Evolutionary conservation across 2,113 vertebrate species (phyloP), one percentile per base, ranked within the genome.

Genomic region (Platichthys flesus): DNA sequence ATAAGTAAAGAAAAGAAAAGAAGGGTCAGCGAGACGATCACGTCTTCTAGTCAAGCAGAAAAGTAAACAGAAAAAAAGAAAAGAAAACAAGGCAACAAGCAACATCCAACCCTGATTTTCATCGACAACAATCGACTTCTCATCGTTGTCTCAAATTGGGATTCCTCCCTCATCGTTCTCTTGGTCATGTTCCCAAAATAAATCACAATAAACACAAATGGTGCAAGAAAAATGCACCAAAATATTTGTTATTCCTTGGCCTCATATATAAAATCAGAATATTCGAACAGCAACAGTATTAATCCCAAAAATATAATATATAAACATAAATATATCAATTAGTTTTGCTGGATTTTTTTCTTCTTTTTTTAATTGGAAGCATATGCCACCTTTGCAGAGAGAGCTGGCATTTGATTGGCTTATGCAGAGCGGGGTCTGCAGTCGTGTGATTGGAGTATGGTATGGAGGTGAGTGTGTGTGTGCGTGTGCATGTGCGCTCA

Each of bases 291-390:
- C 81, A 90, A 90, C 80, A 85, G 74, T 92, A 94, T 94, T 93
- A 94, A 93, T 90, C 81, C 79, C 85, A 86, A 90, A 94, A 88
- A 93, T 90, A 91, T 90, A 89, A 87, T 67, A 90, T 92, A 94
- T 88, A 91, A 93, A 93, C 91, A 94, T 92, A 95, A 94, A 94
- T 93, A 94, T 90, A 90, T 92, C 81, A 84, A 91, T 94, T 93
- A 93, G 88, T 90, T 93, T 84, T 60, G 79, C 85, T 90, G 73
- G 84, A 91, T 81, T 83, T 83, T 60, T 26, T 73, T 7, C 37
- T 64, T 23, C 47, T 76, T 1, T 2, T 10, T 10, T 67, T 56
- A 89, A 94, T 90, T 93, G 92, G 91, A 96, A 96, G 95, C 93
- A 88, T 62, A 87, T 66, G 92, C 94, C 95, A 95, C 95, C 94